These are phyloP conservation scores for Microtus richardsoni DNA, from an alignment of 2,113 vertebrate genomes.

Conservation along the genomic window DNA sequence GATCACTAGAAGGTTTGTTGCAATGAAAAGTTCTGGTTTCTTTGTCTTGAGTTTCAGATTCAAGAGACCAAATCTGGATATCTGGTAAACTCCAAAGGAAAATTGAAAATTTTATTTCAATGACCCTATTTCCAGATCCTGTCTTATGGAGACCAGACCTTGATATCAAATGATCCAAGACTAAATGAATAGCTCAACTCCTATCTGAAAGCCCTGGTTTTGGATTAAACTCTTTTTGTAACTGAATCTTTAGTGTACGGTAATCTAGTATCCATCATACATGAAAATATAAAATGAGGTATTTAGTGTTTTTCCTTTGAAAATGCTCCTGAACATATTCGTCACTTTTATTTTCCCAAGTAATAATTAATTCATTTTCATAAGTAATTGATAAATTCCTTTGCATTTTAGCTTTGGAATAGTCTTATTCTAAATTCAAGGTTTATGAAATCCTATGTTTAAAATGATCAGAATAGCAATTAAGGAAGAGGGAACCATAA, in stretches of 20 bases:
- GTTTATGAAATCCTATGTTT: background rate
- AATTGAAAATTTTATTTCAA: background rate
- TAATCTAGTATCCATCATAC: background rate
- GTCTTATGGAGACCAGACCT: background rate
- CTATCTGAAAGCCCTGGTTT: background rate
- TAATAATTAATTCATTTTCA: background rate
- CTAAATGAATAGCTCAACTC: background rate
- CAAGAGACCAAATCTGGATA: background rate
- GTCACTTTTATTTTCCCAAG: background rate
- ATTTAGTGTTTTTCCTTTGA: background rate
- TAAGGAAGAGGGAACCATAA: background rate
- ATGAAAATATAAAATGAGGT: background rate
- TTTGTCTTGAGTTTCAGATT: background rate
- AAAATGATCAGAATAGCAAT: background rate
- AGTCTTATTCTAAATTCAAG: background rate
- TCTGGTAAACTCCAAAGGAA: background rate
- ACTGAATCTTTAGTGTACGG: background rate
- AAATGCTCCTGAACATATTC: background rate
- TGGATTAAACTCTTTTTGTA: background rate
- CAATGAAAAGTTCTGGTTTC: background rate
- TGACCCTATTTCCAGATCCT: background rate
- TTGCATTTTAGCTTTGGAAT: background rate
- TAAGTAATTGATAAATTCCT: background rate
- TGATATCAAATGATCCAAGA: background rate
- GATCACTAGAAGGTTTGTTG: background rate